Conservation (phyloP, 1,140 invertebrate genomes). For the Apis florea region DNA sequence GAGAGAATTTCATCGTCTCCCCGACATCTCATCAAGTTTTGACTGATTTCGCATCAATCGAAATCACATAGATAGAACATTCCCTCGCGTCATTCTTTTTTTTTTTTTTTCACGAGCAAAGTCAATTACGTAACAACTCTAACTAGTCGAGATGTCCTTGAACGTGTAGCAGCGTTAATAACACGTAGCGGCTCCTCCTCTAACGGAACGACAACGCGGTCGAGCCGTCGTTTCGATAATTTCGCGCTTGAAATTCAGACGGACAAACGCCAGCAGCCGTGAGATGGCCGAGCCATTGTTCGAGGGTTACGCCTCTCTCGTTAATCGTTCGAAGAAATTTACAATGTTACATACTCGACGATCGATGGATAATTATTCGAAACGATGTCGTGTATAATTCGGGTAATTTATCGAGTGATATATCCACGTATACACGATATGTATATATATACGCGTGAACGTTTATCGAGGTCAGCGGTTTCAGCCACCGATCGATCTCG, state of each 20-base stretch:
- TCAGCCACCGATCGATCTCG: constrained; percentile 10
- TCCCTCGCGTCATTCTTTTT: neutral
- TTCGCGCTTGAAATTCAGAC: neutral
- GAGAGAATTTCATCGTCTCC: too few relatives aligned
- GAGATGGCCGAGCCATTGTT: neutral
- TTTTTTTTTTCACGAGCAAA: neutral
- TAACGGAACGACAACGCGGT: constrained; percentile 16
- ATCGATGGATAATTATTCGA: too few relatives aligned
- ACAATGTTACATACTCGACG: too few relatives aligned
- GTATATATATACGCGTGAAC: neutral
- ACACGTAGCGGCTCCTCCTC: constrained; percentile 10
- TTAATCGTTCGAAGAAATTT: too few relatives aligned
- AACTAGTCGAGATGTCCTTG: constrained; percentile 19
- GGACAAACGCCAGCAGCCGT: too few relatives aligned
- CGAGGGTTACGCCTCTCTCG: too few relatives aligned
- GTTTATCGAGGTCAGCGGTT: constrained; percentile 27
- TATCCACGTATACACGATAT: neutral
- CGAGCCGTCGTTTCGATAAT: constrained; percentile 29
- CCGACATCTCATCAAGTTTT: too few relatives aligned
- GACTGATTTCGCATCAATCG: too few relatives aligned
- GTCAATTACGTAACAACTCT: constrained; percentile 50
- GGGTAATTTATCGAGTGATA: too few relatives aligned
- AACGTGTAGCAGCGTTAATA: constrained; percentile 33
- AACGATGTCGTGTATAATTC: too few relatives aligned
- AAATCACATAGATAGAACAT: too few relatives aligned